These are phyloP conservation scores for Drosophila navojoa DNA, from an alignment of 1,140 invertebrate species.

Conservation along the genomic window DNA sequence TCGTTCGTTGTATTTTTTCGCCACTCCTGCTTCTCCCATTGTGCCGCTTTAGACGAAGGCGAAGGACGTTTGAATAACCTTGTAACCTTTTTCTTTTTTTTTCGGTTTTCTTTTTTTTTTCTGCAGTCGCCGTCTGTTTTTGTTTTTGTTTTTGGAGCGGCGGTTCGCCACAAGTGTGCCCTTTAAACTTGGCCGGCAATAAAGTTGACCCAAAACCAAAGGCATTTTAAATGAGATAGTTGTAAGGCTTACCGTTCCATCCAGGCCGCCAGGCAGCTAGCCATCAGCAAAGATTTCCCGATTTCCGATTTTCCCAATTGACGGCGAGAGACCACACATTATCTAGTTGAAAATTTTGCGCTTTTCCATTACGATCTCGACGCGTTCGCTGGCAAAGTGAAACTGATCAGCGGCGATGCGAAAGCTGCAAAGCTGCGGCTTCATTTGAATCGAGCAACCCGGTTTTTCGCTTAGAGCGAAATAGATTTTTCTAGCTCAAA, in stretches of 20 bases:
- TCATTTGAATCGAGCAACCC: constrained; percentile 35
- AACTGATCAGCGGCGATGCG: constrained; percentile 60
- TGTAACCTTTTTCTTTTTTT: constrained; percentile 72
- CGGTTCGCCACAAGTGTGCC: constrained; percentile 61
- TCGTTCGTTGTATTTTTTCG: constrained; percentile 50
- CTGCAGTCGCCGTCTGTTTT: constrained; percentile 22
- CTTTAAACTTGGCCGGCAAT: constrained; percentile 55
- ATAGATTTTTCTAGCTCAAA: constrained; percentile 56
- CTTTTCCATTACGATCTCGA: constrained; percentile 55
- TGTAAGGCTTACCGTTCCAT: constrained; percentile 22
- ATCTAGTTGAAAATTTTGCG: constrained; percentile 5
- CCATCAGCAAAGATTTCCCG: not conserved
- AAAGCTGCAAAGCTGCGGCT: constrained; percentile 35
- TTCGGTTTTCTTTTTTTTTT: constrained; percentile 27
- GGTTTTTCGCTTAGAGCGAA: constrained; percentile 53
- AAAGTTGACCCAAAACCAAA: constrained; percentile 36
- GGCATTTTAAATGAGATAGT: constrained; percentile 17
- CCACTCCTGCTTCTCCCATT: constrained; percentile 37
- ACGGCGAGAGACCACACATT: not conserved
- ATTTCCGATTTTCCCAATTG: not conserved
- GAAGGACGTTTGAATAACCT: constrained; percentile 83
- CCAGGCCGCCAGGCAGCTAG: not conserved
- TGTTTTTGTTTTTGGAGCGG: constrained; percentile 42
- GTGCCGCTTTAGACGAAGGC: constrained; percentile 66
- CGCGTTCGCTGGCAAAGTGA: constrained; percentile 61